Base-by-base conservation (phyloP, 2,888 invertebrate genomes). In the Drosophila lutescens region DNA sequence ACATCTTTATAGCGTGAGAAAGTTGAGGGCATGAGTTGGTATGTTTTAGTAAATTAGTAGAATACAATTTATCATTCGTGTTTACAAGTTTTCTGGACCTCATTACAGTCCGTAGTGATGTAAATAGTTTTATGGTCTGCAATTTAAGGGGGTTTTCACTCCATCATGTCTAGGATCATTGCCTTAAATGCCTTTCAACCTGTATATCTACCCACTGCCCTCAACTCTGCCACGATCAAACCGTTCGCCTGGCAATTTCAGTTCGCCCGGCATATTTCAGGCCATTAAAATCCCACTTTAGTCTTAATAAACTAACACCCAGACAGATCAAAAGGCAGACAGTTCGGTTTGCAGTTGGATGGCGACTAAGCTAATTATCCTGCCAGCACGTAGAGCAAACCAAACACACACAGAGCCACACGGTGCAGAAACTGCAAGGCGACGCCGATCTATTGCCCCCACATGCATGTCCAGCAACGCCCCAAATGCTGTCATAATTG, bases 281-380 rank as follows among this genome's bases (percentile, higher is more conserved):
- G 57, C 82, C 73, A 87, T 82, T 82, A 87, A 58, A 74, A 44
- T 23, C 51, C 61, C 56, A 73, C 73, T 73, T 73, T 55, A 51
- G 78, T 56, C 80, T 73, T 84, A 88, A 84, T 84, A 86, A 82
- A 84, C 78, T 83, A 88, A 84, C 83, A 84, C 88, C 88, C 86
- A 74, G 80, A 57, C 80, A 62, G 60, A 55, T 40, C 44, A 56
- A 41, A 40, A 49, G 40, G 38, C 46, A 32, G 61, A 20, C 32
- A 43, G 34, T 20, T 26, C 20, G 30, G 47, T 47, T 26, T 51
- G 60, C 32, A 53, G 46, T 32, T 74, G 79, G 54, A 50, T 47
- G 55, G 68, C 74, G 67, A 63, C 74, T 57, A 60, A 73, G 61
- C 86, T 84, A 84, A 84, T 84, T 84, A 84, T 83, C 72, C 88